Base-by-base conservation (phyloP, 2,888 invertebrate species). In the Apodemia zela region DNA sequence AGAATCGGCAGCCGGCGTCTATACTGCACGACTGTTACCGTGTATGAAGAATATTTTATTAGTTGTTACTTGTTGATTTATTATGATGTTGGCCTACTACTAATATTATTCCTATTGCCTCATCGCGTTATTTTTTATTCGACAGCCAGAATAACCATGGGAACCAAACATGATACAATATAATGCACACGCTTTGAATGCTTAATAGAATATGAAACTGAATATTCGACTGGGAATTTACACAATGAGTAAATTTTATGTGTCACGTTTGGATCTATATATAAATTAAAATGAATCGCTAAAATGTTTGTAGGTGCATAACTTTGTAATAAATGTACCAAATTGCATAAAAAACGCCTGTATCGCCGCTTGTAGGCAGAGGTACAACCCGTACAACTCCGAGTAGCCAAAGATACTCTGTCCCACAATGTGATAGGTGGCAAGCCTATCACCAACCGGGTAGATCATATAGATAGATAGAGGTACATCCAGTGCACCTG, bases 1-100 rank as follows among this genome's bases (percentile, higher is more conserved):
- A 85, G 90, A 91, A 91, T 77, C 79, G 82, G 74, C 80, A 76
- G 80, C 80, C 83, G 82, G 82, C 87, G 86, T 84, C 85, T 87
- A 83, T 84, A 79, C 84, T 85, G 84, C 85, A 82, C 84, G 84
- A 82, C 82, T 72, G 77, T 79, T 79, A 81, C 78, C 76, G 73
- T 84, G 82, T 82, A 78, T 84, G 79, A 77, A 82, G 87, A 87
- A 88, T 76, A 84, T 85, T 76, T 83, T 84, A 86, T 84, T 80
- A 84, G 80, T 80, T 73, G 75, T 81, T 78, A 79, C 78, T 76
- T 79, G 76, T 82, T 75, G 75, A 81, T 78, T 80, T 81, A 82
- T 84, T 84, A 82, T 78, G 78, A 80, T 77, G 78, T 78, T 79
- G 78, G 80, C 78, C 78, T 77, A 78, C 78, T 77, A 78, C 78